phyloP scores from a whole-genome alignment of 2,797 vertebrate genomes.

The Lacerta bilineata region DNA sequence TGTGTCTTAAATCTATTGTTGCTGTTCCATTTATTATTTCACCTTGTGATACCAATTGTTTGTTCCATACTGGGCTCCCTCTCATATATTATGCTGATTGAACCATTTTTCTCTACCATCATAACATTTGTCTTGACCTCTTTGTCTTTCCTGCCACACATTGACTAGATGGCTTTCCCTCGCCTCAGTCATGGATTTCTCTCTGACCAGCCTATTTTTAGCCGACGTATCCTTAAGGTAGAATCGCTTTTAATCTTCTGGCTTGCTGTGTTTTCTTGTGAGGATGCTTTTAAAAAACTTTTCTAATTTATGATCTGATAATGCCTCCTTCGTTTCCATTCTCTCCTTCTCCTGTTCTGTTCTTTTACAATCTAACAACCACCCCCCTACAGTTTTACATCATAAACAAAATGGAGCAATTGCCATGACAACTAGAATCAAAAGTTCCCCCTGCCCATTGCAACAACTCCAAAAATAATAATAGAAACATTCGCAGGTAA shows the following conservation, averaged over 20 bases:
- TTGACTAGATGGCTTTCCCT: conserved; percentile 90
- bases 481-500: neutral
- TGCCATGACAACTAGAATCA: conserved; percentile 9
- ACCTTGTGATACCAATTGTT: neutral
- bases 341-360: conserved; percentile 41
- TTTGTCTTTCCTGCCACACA: conserved; percentile 61
- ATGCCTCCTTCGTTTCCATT: neutral
- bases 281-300: conserved; percentile 23
- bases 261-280: conserved; percentile 65
- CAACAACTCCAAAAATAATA: neutral
- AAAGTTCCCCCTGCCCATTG: neutral
- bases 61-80: conserved; percentile 1
- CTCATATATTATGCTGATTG: neutral
- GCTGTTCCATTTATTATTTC: neutral
- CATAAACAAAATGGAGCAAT: fast-evolving
- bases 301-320: conserved; percentile 26
- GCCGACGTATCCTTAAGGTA: conserved; percentile 91
- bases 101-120: neutral
- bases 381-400: neutral
- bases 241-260: conserved; percentile 54
- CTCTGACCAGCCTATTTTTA: conserved; percentile 86
- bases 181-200: conserved; percentile 88
- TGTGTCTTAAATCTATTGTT: neutral
- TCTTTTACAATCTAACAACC: conserved; percentile 17
- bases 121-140: conserved; percentile 46